Evolutionary conservation across 2,797 vertebrate genomes (phyloP), one percentile per base, ranked within the genome.

Genomic region (Loris lydekkerianus): DNA sequence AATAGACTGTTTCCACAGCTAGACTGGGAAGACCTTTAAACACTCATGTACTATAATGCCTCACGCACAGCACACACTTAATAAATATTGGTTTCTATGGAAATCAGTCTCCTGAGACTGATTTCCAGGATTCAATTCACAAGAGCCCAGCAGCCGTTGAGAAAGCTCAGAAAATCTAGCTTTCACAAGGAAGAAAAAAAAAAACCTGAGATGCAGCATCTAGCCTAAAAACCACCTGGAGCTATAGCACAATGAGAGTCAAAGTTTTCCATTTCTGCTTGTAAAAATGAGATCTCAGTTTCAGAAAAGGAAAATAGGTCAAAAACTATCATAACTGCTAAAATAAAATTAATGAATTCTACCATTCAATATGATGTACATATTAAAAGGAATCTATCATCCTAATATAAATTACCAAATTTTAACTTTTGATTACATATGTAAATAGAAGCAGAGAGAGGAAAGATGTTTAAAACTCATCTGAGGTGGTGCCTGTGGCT

Each of bases 71-170:
- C 76, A 49, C 17, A 86, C 76, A 73, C 58, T 46, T 82, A 29
- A 86, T 37, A 96, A 85, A 89, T 49, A 90, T 14, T 40, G 61
- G 49, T 58, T 82, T 95, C 93, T 91, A 56, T 1, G 91, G 83
- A 94, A 72, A 61, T 96, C 83, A 46, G 82, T 93, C 94, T 95
- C 87, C 72, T 10, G 58, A 94, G 88, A 61, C 91, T 91, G 82
- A 94, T 87, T 75, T 86, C 58, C 86, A 46, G 49, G 43, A 86
- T 78, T 91, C 93, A 88, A 85, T 93, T 90, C 86, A 77, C 7
- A 73, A 92, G 65, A 87, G 86, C 40, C 56, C 4, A 53, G 49
- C n/a, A 83, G 77, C 21, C 56, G 76, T 37, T 37, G 63, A 92
- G 82, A 93, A 96, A 75, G 67, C 15, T 9, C 83, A 81, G 83